A percentile compares a stretch with the other conserved stretches of the same genome.
Evolutionary conservation across 23 tunicate species (phyloP).

Genomic region (Clavelina lepadiformis): DNA sequence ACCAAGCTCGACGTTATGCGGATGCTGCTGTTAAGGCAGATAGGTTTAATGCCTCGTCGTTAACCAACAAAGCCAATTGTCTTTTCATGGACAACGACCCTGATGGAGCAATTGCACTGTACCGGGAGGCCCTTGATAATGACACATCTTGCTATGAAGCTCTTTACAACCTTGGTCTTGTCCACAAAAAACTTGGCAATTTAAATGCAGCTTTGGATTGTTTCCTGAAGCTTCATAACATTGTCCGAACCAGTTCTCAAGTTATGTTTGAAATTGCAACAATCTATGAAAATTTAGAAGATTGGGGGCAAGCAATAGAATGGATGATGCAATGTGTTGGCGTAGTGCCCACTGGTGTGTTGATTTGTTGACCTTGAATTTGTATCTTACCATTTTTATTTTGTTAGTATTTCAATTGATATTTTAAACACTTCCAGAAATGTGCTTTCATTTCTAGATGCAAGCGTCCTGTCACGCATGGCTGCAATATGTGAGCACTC

Average conservation of each 20-base stretch:
- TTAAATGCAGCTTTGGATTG: slow-evolving; percentile 61
- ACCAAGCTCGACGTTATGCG: slow-evolving; percentile 70
- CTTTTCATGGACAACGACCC: slow-evolving; percentile 41
- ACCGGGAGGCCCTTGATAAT: slow-evolving; percentile 84
- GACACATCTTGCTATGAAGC: slow-evolving; percentile 95
- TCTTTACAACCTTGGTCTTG: slow-evolving; percentile 81
- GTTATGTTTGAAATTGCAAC: slow-evolving; percentile 81
- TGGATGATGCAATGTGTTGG: slow-evolving; percentile 88
- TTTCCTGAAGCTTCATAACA: slow-evolving; percentile 83
- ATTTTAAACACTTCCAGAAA: neutral
- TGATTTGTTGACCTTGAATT: no score
- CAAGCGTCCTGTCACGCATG: slow-evolving; percentile 73
- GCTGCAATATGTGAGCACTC: slow-evolving; percentile 84
- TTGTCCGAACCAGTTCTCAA: slow-evolving; percentile 67
- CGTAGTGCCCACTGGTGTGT: slow-evolving; percentile 53
- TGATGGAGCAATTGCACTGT: slow-evolving; percentile 58
- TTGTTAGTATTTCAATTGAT: neutral
- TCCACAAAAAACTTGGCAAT: slow-evolving; percentile 41
- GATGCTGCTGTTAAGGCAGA: slow-evolving; percentile 89
- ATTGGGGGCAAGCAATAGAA: slow-evolving; percentile 74
- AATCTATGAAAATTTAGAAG: slow-evolving; percentile 63
- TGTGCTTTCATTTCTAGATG: slow-evolving; percentile 37
- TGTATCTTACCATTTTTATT: neutral
- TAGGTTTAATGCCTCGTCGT: slow-evolving; percentile 74
- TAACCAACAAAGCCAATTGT: slow-evolving; percentile 89